phyloP scores from a whole-genome alignment of 2,888 invertebrate genomes.

The Macrosoma leucophasiata region DNA sequence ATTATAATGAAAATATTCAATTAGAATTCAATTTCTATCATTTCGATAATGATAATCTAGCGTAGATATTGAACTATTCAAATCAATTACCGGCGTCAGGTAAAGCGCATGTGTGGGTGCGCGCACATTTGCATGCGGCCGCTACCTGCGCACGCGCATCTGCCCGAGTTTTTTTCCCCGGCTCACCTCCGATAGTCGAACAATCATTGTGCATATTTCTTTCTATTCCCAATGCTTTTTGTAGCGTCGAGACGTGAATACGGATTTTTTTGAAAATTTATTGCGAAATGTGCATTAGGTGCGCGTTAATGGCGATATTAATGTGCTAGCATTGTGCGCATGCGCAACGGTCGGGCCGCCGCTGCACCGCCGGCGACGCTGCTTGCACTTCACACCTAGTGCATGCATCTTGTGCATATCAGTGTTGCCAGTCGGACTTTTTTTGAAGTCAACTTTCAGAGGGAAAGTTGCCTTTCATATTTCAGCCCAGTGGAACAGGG shows the following conservation, averaged over 20 bases:
- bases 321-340: slow-evolving; percentile 10
- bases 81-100: too few species aligned
- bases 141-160: slow-evolving; percentile 53
- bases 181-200: slow-evolving; percentile 32
- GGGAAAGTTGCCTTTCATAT: too few species aligned
- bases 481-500: too few species aligned
- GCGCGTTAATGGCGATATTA: slow-evolving; percentile 10
- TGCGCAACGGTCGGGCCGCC: slow-evolving; percentile 7
- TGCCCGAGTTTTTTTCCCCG: slow-evolving; percentile 34
- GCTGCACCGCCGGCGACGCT: background rate
- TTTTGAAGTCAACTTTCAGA: too few species aligned
- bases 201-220: slow-evolving; percentile 49
- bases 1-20: too few species aligned
- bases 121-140: slow-evolving; percentile 41
- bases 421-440: too few species aligned
- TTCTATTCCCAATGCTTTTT: slow-evolving; percentile 45
- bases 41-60: too few species aligned
- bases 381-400: too few species aligned
- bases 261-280: slow-evolving; percentile 46
- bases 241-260: slow-evolving; percentile 38
- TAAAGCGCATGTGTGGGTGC: too few species aligned
- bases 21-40: too few species aligned
- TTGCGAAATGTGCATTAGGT: slow-evolving; percentile 28
- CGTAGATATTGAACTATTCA: too few species aligned
- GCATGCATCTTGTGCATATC: too few species aligned